Conservation (phyloP, 2,797 vertebrate genomes). For the Dermochelys coriacea region DNA sequence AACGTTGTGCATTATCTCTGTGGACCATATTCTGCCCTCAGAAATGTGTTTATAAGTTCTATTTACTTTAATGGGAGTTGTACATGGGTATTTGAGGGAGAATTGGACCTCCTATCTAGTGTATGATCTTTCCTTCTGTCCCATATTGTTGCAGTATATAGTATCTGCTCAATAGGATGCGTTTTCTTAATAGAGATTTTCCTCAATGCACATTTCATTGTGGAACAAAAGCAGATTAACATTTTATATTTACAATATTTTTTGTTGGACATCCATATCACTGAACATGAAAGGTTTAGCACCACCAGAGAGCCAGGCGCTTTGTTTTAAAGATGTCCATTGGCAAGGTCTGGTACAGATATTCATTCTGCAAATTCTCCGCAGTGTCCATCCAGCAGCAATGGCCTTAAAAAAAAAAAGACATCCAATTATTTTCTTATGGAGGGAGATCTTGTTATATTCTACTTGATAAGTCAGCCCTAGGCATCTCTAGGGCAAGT, state of each 20-base stretch:
- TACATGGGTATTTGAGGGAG: slow-evolving; percentile 8
- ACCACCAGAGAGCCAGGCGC: neutral
- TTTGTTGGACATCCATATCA: slow-evolving; percentile 23
- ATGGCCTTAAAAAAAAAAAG: neutral
- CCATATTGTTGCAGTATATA: slow-evolving; percentile 45
- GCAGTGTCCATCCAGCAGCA: neutral
- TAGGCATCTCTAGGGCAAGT: neutral
- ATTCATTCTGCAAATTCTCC: neutral
- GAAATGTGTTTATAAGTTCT: neutral
- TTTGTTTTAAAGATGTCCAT: neutral
- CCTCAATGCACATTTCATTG: slow-evolving; percentile 15
- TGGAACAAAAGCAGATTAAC: slow-evolving; percentile 12
- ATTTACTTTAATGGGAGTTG: neutral
- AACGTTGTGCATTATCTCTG: neutral
- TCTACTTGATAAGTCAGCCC: neutral
- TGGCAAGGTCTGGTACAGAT: neutral
- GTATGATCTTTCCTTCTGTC: slow-evolving; percentile 36
- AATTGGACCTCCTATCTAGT: slow-evolving; percentile 50
- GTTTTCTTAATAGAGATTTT: slow-evolving; percentile 47
- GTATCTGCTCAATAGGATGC: slow-evolving; percentile 67
- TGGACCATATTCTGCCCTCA: neutral
- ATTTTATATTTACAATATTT: slow-evolving; percentile 1
- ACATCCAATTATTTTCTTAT: neutral
- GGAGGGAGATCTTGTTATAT: neutral
- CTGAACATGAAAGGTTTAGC: neutral